These are phyloP conservation scores for Scartelaos histophorus DNA, from an alignment of 2,113 vertebrate species.

Conservation along the genomic window DNA sequence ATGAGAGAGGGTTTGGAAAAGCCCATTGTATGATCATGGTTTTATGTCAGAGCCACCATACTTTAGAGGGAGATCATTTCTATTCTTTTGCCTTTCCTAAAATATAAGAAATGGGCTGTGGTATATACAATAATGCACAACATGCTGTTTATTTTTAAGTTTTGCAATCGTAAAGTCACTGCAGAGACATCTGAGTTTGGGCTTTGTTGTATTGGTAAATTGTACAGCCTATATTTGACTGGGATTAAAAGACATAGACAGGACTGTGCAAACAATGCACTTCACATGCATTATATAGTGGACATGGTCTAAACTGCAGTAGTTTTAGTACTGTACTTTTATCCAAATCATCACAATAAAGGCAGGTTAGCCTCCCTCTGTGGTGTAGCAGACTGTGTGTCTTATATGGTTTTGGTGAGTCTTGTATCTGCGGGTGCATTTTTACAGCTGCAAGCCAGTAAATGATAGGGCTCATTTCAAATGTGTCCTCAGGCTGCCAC, in stretches of 20 bases:
- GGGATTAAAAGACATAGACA: slow-evolving; percentile 26
- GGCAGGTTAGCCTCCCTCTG: slow-evolving; percentile 70
- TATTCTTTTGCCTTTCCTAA: slow-evolving; percentile 44
- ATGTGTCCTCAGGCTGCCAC: slow-evolving; percentile 41
- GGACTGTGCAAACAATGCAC: slow-evolving; percentile 38
- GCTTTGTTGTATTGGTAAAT: not conserved
- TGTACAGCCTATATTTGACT: not conserved
- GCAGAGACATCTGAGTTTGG: not conserved
- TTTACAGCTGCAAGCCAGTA: slow-evolving; percentile 68
- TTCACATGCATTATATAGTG: slow-evolving; percentile 40
- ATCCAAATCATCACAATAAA: slow-evolving; percentile 41
- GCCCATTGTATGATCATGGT: slow-evolving; percentile 59
- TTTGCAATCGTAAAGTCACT: not conserved
- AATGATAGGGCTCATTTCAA: slow-evolving; percentile 47
- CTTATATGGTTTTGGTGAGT: slow-evolving; percentile 65
- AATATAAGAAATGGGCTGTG: slow-evolving; percentile 1
- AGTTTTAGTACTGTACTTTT: slow-evolving; percentile 35
- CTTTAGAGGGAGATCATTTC: slow-evolving; percentile 48
- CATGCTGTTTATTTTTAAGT: not conserved
- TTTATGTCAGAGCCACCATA: slow-evolving; percentile 64
- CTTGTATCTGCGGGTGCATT: slow-evolving; percentile 64
- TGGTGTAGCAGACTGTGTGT: slow-evolving; percentile 58
- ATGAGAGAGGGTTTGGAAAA: slow-evolving; percentile 66
- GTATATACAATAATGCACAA: not conserved
- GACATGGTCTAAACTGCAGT: slow-evolving; percentile 17